Evolutionary conservation across 1,140 invertebrate species (phyloP).

Genomic region (Rhyacophila brunnea): DNA sequence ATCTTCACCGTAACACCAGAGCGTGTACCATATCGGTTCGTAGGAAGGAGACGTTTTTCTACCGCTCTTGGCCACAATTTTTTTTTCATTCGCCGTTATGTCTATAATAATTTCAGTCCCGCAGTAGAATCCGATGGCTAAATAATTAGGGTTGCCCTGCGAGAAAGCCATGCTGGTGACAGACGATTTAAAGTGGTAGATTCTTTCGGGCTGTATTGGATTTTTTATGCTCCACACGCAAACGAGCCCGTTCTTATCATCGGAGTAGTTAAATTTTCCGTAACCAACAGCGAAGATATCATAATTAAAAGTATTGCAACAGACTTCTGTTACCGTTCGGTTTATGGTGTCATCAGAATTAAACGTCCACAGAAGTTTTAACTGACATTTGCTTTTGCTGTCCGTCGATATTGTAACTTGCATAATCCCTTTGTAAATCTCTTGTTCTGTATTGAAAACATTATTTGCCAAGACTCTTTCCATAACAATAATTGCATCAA

Average conservation of each 20-base stretch:
- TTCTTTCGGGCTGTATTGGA: constrained; percentile 75
- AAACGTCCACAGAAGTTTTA: constrained; percentile 66
- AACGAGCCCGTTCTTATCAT: constrained; percentile 61
- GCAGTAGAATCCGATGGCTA: constrained; percentile 78
- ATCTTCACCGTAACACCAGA: constrained; percentile 54
- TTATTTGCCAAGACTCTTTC: constrained; percentile 69
- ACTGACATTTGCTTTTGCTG: constrained; percentile 46
- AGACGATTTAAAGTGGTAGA: constrained; percentile 65
- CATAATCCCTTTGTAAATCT: constrained; percentile 59
- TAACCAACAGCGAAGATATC: constrained; percentile 71
- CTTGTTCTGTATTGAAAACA: constrained; percentile 61
- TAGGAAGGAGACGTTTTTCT: constrained; percentile 57
- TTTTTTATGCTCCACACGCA: constrained; percentile 85
- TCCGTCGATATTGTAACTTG: background rate
- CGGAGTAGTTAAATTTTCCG: constrained; percentile 59
- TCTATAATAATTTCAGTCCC: constrained; percentile 75
- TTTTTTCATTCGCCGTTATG: constrained; percentile 54
- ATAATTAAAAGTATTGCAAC: constrained; percentile 63
- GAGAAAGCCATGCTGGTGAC: constrained; percentile 77
- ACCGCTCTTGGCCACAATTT: constrained; percentile 55
- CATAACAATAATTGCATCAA: constrained; percentile 61
- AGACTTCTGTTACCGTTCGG: constrained; percentile 57
- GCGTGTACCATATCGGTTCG: constrained; percentile 66
- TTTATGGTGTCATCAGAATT: constrained; percentile 47
- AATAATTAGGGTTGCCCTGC: constrained; percentile 62